phyloP scores from a whole-genome alignment of 1,140 invertebrate genomes.

The Caerostris extrusa region DNA sequence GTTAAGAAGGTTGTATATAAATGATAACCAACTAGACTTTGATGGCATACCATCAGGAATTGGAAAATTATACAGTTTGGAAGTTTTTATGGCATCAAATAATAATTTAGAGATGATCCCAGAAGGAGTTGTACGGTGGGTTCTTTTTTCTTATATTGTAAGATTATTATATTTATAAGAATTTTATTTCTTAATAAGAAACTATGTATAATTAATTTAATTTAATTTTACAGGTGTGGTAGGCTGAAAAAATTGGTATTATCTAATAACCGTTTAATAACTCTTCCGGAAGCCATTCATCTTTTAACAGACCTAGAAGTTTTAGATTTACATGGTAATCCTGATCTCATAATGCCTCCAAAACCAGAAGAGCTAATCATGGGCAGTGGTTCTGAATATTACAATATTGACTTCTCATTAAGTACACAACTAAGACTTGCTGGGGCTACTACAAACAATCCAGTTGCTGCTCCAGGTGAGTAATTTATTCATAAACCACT shows the following conservation, averaged over 20 bases:
- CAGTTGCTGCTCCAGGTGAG: conserved; percentile 84
- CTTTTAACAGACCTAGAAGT: conserved; percentile 91
- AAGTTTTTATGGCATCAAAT: conserved; percentile 97
- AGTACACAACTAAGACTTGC: conserved; percentile 96
- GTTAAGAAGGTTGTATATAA: conserved; percentile 93
- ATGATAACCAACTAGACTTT: conserved; percentile 97
- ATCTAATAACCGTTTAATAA: conserved; percentile 96
- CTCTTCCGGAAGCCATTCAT: conserved; percentile 98
- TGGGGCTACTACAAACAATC: conserved; percentile 91
- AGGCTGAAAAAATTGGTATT: conserved; percentile 97
- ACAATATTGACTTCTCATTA: conserved; percentile 99
- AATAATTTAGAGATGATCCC: conserved; percentile 99
- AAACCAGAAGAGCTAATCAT: conserved; percentile 89
- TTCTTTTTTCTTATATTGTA: not conserved
- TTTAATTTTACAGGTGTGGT: conserved; percentile 88
- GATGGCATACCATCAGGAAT: conserved; percentile 99
- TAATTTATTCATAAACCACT: not conserved
- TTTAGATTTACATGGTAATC: conserved; percentile 95
- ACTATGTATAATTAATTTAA: not conserved
- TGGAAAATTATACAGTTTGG: conserved; percentile 95
- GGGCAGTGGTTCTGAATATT: conserved; percentile 90
- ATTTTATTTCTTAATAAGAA: too few relatives aligned
- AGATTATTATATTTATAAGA: too few relatives aligned
- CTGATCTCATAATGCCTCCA: conserved; percentile 98
- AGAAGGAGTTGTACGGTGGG: conserved; percentile 95